Percentiles rank a stretch among this genome's conserved stretches.
phyloP scores from a whole-genome alignment of 2,113 vertebrate genomes.

The Lagopus leucura region DNA sequence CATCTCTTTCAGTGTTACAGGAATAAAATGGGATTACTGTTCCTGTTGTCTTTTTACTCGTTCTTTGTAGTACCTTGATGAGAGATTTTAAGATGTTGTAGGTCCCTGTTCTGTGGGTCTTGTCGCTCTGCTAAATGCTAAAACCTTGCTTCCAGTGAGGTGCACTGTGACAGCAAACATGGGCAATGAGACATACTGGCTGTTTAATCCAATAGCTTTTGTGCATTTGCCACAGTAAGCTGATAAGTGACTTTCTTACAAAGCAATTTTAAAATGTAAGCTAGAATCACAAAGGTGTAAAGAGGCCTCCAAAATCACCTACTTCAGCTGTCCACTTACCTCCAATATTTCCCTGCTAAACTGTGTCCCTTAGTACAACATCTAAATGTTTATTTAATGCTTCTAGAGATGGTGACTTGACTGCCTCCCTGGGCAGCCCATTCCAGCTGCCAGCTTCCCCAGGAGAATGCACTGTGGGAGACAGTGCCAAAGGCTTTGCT shows the following conservation, averaged over 20 bases:
- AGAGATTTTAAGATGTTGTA: neutral
- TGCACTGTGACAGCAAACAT: neutral
- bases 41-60: neutral
- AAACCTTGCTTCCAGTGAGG: neutral
- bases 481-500: no score
- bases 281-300: no score
- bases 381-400: no score
- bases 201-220: neutral
- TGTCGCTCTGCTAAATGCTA: neutral
- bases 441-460: no score
- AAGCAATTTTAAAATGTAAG: neutral
- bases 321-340: no score
- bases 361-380: no score
- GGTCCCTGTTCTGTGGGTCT: neutral
- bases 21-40: neutral
- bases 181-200: rapidly evolving
- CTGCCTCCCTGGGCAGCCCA: no score
- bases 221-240: neutral
- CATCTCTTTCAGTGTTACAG: neutral
- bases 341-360: no score
- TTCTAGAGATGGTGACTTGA: no score
- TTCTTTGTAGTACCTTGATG: neutral
- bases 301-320: no score
- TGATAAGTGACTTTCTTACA: neutral
- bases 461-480: no score